Evolutionary conservation across 2,797 vertebrate species (phyloP).

Genomic region (Momotus momota): DNA sequence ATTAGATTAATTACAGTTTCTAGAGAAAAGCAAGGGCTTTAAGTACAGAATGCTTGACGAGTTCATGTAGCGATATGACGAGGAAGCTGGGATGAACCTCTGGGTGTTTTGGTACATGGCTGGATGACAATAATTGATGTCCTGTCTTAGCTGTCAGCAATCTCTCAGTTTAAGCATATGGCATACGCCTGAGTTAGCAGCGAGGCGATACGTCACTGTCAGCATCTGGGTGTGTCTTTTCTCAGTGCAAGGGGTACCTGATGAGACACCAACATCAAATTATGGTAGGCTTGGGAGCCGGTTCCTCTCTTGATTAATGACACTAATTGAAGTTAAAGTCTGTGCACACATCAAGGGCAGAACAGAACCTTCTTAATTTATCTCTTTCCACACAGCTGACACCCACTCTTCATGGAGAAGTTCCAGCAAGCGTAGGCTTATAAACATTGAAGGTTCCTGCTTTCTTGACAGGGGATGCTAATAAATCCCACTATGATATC

Average conservation of each 20-base stretch:
- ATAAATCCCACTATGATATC: background rate
- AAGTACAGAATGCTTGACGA: background rate
- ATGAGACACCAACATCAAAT: background rate
- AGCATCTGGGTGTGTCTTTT: background rate
- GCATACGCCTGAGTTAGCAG: constrained; percentile 4
- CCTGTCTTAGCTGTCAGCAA: constrained; percentile 39
- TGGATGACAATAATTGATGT: constrained; percentile 57
- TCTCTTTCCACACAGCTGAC: background rate
- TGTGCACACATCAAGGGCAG: constrained; percentile 6
- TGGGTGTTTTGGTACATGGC: background rate
- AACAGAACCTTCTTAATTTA: constrained; percentile 28
- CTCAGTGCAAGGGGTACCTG: background rate
- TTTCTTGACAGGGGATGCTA: background rate
- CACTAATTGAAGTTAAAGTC: constrained; percentile 54
- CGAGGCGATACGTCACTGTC: background rate
- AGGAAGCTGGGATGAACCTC: background rate
- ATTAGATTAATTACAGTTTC: background rate
- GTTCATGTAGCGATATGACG: background rate
- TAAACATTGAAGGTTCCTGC: background rate
- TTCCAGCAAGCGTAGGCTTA: background rate
- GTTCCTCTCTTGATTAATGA: constrained; percentile 62
- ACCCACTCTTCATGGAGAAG: background rate
- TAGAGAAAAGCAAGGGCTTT: background rate
- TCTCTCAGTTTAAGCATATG: constrained; percentile 52
- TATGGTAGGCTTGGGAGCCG: background rate